Conservation (phyloP, 2,888 invertebrate genomes). For the Zaprionus obscuricornis region DNA sequence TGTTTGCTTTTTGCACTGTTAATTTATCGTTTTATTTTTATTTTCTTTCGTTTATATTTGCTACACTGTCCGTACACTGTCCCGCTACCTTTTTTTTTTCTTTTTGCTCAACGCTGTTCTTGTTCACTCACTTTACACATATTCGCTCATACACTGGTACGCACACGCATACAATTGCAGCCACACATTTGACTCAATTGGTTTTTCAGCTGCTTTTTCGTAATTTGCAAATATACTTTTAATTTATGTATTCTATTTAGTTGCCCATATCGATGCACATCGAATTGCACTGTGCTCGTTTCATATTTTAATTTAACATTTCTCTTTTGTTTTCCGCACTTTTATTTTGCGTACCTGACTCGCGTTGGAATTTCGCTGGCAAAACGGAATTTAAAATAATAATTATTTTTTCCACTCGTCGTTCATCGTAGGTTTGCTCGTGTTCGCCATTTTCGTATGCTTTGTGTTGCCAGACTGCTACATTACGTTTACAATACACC, state of each 20-base stretch:
- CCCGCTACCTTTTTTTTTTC: constrained; percentile 45
- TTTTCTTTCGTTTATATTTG: constrained; percentile 63
- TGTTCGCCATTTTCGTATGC: constrained; percentile 79
- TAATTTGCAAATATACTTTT: constrained; percentile 69
- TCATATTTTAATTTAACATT: constrained; percentile 40
- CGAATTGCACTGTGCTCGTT: constrained; percentile 57
- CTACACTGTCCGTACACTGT: constrained; percentile 22
- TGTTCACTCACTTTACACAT: constrained; percentile 45
- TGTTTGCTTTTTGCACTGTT: constrained; percentile 36
- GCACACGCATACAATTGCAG: constrained; percentile 53
- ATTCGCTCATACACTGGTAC: constrained; percentile 28
- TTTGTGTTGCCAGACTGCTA: constrained; percentile 55
- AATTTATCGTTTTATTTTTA: constrained; percentile 59
- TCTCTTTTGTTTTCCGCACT: constrained; percentile 45
- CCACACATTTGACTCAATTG: constrained; percentile 56
- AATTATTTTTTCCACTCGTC: constrained; percentile 81
- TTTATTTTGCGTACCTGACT: constrained; percentile 40
- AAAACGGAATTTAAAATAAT: constrained; percentile 82
- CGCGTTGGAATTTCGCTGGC: constrained; percentile 80
- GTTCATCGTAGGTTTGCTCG: constrained; percentile 75
- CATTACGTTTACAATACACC: constrained; percentile 4
- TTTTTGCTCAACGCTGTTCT: constrained; percentile 34
- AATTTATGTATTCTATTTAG: constrained; percentile 67
- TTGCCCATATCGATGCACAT: constrained; percentile 37
- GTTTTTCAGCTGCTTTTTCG: constrained; percentile 64